Evolutionary conservation across 2,888 invertebrate genomes (phyloP).

Genomic region (Lochmaea capreae): DNA sequence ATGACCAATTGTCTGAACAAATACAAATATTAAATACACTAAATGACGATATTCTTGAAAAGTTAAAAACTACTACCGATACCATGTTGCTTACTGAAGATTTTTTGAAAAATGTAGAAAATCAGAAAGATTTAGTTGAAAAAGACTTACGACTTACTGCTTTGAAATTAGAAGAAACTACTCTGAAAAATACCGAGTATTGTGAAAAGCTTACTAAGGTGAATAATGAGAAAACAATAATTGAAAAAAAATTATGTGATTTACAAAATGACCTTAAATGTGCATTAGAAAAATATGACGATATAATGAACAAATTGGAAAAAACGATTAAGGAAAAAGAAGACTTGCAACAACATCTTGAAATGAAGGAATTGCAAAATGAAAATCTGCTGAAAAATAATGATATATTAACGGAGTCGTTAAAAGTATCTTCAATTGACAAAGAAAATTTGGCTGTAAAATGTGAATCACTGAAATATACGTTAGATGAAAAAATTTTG

Average conservation of each 20-base stretch:
- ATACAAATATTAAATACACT: background rate
- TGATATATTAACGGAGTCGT: background rate
- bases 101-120: background rate
- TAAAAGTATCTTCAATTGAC: background rate
- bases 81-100: background rate
- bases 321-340: background rate
- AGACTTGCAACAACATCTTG: background rate
- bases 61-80: background rate
- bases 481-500: background rate
- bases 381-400: background rate
- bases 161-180: background rate
- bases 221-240: background rate
- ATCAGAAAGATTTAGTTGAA: background rate
- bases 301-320: background rate
- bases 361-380: background rate
- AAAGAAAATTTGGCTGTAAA: background rate
- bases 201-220: background rate
- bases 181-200: background rate
- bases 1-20: background rate
- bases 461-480: background rate
- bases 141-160: background rate
- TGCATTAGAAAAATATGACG: background rate
- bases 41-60: background rate
- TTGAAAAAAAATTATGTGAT: too few species aligned
- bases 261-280: too few species aligned